These are phyloP conservation scores for Azorinus chamasolen DNA, from an alignment of 2,888 invertebrate species.

Conservation along the genomic window DNA sequence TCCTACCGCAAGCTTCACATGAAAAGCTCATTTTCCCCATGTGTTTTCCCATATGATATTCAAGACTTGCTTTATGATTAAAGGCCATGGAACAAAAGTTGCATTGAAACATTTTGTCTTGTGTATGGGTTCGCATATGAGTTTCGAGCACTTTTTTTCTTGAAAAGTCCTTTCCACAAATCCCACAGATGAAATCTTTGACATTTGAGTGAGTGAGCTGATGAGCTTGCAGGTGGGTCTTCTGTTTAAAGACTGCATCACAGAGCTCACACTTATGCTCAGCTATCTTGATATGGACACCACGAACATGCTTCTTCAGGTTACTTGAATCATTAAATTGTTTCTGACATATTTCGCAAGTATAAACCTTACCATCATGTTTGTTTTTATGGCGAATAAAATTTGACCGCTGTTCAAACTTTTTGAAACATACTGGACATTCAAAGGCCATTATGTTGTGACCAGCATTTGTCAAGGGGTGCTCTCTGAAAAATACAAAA, in stretches of 20 bases:
- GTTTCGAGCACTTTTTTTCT: conserved; percentile 4
- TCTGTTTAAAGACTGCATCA: neutral
- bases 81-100: neutral
- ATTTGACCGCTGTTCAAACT: conserved; percentile 3
- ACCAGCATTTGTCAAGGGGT: too few species aligned
- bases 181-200: conserved; percentile 4
- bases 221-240: conserved; percentile 7
- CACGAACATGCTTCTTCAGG: neutral
- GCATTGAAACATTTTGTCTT: neutral
- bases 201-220: neutral
- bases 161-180: conserved; percentile 6
- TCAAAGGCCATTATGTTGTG: neutral
- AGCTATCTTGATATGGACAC: neutral
- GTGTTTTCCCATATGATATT: conserved; percentile 1
- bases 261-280: neutral
- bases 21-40: neutral
- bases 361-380: conserved; percentile 4
- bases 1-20: neutral
- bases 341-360: neutral
- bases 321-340: conserved; percentile 5
- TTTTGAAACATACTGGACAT: conserved; percentile 3
- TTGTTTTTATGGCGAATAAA: conserved; percentile 4
- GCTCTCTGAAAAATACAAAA: too few species aligned
- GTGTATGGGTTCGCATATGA: conserved; percentile 6
- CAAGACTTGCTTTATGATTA: conserved; percentile 3